phyloP scores from a whole-genome alignment of 1,140 invertebrate species.

The Lerema accius region DNA sequence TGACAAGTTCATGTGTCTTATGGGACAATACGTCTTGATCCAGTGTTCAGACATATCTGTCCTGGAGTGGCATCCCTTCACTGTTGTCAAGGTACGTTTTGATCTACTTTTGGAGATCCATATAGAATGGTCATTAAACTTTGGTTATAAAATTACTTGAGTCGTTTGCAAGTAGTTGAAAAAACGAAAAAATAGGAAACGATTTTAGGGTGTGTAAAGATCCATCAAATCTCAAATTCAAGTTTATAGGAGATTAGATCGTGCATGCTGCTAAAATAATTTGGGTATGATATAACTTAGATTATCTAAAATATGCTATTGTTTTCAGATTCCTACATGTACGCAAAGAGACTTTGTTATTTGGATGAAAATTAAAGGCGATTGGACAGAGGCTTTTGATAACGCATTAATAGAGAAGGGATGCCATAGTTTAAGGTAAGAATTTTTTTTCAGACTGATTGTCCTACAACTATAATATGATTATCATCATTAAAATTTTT shows the following conservation, averaged over 20 bases:
- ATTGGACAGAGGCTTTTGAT: slow-evolving; percentile 74
- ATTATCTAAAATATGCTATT: background rate
- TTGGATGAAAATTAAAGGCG: slow-evolving; percentile 75
- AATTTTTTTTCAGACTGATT: no score
- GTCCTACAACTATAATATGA: background rate
- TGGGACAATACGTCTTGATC: slow-evolving; percentile 69
- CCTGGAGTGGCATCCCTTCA: slow-evolving; percentile 78
- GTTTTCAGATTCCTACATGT: slow-evolving; percentile 64
- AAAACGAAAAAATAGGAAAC: background rate
- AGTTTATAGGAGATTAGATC: no score
- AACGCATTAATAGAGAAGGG: slow-evolving; percentile 55
- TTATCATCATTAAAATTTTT: no score
- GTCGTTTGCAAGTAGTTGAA: no score
- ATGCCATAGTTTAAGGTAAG: slow-evolving; percentile 55
- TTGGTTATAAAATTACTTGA: no score
- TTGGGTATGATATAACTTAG: background rate
- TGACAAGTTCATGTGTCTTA: slow-evolving; percentile 51
- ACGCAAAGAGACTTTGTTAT: slow-evolving; percentile 63
- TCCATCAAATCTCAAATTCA: no score
- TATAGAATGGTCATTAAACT: no score
- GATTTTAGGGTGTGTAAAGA: background rate
- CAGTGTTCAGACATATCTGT: slow-evolving; percentile 67
- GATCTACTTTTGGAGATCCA: background rate
- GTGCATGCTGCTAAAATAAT: no score
- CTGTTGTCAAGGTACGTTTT: slow-evolving; percentile 63